phyloP scores from a whole-genome alignment of 2,797 vertebrate species.

The Anabacerthia variegaticeps region DNA sequence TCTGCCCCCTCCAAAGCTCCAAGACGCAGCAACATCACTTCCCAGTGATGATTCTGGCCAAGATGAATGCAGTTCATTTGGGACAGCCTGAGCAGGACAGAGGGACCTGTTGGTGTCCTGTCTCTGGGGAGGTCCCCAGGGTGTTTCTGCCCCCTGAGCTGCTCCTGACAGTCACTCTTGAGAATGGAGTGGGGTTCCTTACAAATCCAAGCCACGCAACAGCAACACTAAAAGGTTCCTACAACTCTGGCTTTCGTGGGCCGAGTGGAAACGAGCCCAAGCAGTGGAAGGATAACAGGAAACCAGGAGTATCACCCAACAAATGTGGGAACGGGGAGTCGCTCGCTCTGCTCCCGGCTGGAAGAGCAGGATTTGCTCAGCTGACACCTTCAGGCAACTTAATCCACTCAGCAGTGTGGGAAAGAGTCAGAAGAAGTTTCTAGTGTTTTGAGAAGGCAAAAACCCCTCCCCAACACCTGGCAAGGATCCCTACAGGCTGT shows the following conservation, averaged over 20 bases:
- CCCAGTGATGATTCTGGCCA: neutral
- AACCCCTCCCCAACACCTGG: neutral
- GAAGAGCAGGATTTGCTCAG: neutral
- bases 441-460: neutral
- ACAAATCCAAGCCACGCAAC: neutral
- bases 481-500: neutral
- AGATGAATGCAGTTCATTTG: neutral
- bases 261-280: neutral
- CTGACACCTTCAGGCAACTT: neutral
- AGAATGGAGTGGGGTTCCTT: neutral
- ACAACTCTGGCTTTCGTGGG: neutral
- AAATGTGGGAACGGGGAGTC: neutral
- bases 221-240: neutral
- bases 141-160: neutral
- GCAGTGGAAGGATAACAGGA: neutral
- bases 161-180: neutral
- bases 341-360: neutral
- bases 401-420: neutral
- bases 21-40: neutral
- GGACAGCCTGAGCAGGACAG: neutral
- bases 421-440: accelerated
- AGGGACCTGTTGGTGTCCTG: neutral
- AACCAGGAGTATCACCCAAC: neutral
- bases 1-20: neutral
- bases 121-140: neutral